These are phyloP conservation scores for Drosophila novamexicana DNA, from an alignment of 1,140 invertebrate genomes.

Conservation along the genomic window DNA sequence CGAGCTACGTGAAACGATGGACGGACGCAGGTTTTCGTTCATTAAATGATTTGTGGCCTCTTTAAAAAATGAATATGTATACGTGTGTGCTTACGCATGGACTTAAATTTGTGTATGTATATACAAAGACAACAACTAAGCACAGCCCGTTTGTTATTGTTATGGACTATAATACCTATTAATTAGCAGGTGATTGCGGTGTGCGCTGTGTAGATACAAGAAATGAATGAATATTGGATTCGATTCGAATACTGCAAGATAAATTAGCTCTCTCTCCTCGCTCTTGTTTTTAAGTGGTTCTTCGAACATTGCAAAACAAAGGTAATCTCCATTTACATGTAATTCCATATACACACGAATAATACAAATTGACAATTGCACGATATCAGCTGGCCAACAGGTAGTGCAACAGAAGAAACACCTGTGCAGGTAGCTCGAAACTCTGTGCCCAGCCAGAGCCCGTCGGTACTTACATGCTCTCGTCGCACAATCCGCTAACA, in stretches of 20 bases:
- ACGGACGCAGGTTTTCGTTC: neutral
- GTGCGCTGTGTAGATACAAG: neutral
- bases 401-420: constrained; percentile 1
- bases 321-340: neutral
- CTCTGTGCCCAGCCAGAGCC: too few species aligned
- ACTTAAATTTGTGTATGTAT: neutral
- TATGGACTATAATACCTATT: too few species aligned
- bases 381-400: constrained; percentile 20
- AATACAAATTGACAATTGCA: constrained; percentile 10
- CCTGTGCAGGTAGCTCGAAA: neutral
- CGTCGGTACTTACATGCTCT: constrained; percentile 58
- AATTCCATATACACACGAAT: neutral
- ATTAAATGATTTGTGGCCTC: constrained; percentile 17
- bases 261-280: neutral
- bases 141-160: too few species aligned
- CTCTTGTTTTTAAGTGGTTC: neutral
- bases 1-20: neutral
- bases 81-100: neutral
- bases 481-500: constrained; percentile 64
- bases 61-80: neutral
- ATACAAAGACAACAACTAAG: too few species aligned
- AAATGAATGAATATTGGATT: neutral
- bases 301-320: too few species aligned
- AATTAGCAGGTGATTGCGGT: neutral
- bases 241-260: neutral